A percentile compares a stretch with the other conserved stretches of the same genome.
Conservation (phyloP, 2,888 invertebrate genomes). For the Acrocera orbiculus region DNA sequence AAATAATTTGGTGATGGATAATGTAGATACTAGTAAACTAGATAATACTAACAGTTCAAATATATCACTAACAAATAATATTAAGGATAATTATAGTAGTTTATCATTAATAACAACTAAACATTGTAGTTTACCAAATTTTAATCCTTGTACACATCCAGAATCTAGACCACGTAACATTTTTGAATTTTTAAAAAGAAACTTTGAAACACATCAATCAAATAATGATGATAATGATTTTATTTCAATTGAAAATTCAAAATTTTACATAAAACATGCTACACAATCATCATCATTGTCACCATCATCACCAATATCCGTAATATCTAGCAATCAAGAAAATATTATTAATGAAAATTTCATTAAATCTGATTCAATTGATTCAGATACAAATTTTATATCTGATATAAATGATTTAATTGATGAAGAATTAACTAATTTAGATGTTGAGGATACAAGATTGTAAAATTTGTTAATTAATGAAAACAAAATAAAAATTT, state of each 20-base stretch:
- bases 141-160: constrained; percentile 10
- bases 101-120: no score
- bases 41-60: no score
- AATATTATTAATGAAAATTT: constrained; percentile 6
- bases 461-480: no score
- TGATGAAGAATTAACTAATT: constrained; percentile 23
- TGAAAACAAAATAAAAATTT: no score
- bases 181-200: constrained; percentile 30
- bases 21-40: no score
- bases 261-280: constrained; percentile 22
- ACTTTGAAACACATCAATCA: constrained; percentile 20
- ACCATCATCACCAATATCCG: no score
- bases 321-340: no score
- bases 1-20: no score
- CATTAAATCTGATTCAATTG: constrained; percentile 19
- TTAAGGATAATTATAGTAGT: no score
- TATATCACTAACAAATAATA: no score
- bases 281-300: not conserved
- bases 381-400: constrained; percentile 16
- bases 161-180: constrained; percentile 26
- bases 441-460: constrained; percentile 14
- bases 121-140: constrained; percentile 7
- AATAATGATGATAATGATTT: not conserved
- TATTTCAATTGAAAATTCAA: constrained; percentile 23
- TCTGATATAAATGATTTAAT: constrained; percentile 20